These are phyloP conservation scores for Diplogasteroides magnus DNA, from an alignment of 1,140 invertebrate genomes.

Conservation along the genomic window DNA sequence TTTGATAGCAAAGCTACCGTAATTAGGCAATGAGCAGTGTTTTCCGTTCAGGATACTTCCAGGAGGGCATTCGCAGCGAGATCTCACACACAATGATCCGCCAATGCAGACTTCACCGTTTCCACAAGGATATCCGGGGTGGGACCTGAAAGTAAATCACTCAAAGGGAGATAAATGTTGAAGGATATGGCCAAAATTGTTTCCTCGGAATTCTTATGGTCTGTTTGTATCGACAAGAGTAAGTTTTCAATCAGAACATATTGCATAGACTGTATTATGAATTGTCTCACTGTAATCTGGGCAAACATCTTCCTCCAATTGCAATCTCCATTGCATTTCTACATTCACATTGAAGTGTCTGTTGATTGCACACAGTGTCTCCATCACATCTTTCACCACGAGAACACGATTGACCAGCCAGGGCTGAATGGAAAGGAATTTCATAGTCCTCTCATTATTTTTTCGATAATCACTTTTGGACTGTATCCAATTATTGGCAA, in stretches of 20 bases:
- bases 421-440: constrained; percentile 14
- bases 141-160: constrained; percentile 17
- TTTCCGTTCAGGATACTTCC: constrained; percentile 23
- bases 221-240: too few relatives aligned
- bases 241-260: too few relatives aligned
- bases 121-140: constrained; percentile 33
- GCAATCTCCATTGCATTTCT: neutral
- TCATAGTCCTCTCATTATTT: too few relatives aligned
- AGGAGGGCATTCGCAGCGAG: constrained; percentile 23
- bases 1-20: too few relatives aligned
- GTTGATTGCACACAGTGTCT: constrained; percentile 8
- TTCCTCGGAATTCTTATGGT: too few relatives aligned
- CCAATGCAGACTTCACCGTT: constrained; percentile 36
- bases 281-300: neutral
- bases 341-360: constrained; percentile 18
- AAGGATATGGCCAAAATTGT: neutral
- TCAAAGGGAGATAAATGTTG: neutral
- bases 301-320: neutral
- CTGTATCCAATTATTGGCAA: too few relatives aligned
- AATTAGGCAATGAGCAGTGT: constrained; percentile 22
- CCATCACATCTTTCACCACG: constrained; percentile 22
- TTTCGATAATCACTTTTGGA: too few relatives aligned
- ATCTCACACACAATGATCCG: constrained; percentile 22
- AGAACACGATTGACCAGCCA: constrained; percentile 13
- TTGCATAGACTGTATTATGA: too few relatives aligned